phyloP scores from a whole-genome alignment of 2,113 vertebrate genomes.

The Oxyruncus cristatus region DNA sequence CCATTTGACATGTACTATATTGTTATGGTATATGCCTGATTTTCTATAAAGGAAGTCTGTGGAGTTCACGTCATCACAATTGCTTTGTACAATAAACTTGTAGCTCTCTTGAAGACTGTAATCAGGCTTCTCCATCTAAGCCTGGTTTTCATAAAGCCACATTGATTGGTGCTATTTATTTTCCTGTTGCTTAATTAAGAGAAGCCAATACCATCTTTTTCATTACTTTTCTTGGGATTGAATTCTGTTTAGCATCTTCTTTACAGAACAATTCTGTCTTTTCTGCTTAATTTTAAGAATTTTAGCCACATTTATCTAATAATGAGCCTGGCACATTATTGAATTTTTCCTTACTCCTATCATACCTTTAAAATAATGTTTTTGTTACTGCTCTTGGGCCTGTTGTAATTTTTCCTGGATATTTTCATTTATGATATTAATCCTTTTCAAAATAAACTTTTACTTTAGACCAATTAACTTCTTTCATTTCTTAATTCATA shows the following conservation, averaged over 20 bases:
- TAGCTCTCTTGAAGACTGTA: not conserved
- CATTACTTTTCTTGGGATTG: not conserved
- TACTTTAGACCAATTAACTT: not conserved
- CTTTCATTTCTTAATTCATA: not conserved
- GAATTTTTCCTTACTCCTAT: not conserved
- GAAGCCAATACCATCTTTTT: not conserved
- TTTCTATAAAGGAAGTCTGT: not conserved
- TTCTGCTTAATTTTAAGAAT: not conserved
- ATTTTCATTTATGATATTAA: not conserved
- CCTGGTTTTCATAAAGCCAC: not conserved
- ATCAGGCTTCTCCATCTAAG: not conserved
- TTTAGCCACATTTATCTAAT: not conserved
- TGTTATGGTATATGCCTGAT: not conserved
- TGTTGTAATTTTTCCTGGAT: not conserved
- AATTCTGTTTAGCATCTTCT: not conserved
- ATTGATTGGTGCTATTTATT: not conserved
- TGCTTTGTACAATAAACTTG: not conserved
- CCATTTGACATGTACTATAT: slow-evolving; percentile 21
- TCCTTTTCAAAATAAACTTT: not conserved
- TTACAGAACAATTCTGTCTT: not conserved
- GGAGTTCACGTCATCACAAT: not conserved
- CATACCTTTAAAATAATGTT: not conserved
- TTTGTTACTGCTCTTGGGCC: not conserved
- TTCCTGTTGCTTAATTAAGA: not conserved
- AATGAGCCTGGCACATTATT: not conserved